Base-by-base conservation (phyloP, 2,113 vertebrate species). In the Mesembrinibis cayennensis region DNA sequence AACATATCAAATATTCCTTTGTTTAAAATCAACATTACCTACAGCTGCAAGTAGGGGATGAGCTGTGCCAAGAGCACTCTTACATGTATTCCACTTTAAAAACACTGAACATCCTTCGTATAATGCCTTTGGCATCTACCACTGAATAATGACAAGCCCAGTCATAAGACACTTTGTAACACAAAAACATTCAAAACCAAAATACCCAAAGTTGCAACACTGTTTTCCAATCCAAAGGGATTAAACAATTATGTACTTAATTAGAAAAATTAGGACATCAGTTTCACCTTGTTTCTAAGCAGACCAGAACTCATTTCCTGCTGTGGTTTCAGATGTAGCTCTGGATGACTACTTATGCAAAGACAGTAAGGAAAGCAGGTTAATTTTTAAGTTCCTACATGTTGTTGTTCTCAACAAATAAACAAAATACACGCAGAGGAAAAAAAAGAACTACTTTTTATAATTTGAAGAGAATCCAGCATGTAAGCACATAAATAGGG, bases 221-320 rank as follows among this genome's bases (percentile, higher is more conserved):
- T 12, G 45, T 91, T 96, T 95, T 69, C 67, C 34, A 84, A 52
- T 23, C n/a, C 34, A 95, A 84, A 89, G 15, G 18, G 32, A 85
- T 70, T 91, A 85, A 93, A 76, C 62, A 76, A 80, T 91, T 82
- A 70, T 3, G 9, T 44, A 80, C 40, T 95, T 97, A 87, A 96
- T 93, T 85, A 94, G 42, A 95, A 94, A 90, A 96, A 94, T 53
- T 73, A 84, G 58, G 69, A 71, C 65, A 79, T 23, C 11, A 21
- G 44, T 89, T 91, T 97, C 69, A 79, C 76, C 26, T 40, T 61
- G 16, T 92, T 93, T 89, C 81, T 90, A 77, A 3, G 1, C 32
- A 85, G 53, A 79, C 16, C 11, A 87, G 58, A 84, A 92, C 25
- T 87, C 26, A 62, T 66, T 94, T 96, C 58, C 83, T 95, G 14